Percentiles rank a stretch among this genome's conserved stretches.
phyloP scores from a whole-genome alignment of 2,797 vertebrate species.

The Odontamblyopus rebecca region DNA sequence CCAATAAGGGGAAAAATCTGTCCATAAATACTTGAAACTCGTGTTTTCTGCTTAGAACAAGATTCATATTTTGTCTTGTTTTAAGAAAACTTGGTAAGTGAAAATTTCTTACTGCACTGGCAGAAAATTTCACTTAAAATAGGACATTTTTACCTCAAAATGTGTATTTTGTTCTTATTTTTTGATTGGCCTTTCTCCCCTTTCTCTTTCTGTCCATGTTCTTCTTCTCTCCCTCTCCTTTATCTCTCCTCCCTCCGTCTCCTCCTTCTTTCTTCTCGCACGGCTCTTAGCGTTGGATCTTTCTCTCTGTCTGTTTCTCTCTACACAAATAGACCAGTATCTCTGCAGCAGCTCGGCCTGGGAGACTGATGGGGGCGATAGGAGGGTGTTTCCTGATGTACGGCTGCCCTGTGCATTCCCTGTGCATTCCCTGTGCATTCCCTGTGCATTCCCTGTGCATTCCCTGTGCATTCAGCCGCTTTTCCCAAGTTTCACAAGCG shows the following conservation, averaged over 20 bases:
- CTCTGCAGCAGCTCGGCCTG: conserved; percentile 70
- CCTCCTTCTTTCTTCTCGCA: conserved; percentile 13
- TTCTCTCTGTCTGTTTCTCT: conserved; percentile 47
- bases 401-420: not conserved
- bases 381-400: not conserved
- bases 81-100: no score
- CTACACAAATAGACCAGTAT: conserved; percentile 50
- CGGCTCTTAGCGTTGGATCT: conserved; percentile 8
- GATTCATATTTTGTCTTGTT: no score
- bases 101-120: no score
- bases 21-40: no score
- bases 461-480: not conserved
- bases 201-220: conserved; percentile 27
- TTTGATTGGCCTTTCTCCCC: not conserved
- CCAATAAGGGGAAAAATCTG: no score
- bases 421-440: not conserved
- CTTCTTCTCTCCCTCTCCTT: conserved; percentile 1
- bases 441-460: not conserved
- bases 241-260: conserved; percentile 1
- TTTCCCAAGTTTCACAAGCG: not conserved
- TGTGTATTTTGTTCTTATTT: no score
- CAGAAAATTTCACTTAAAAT: no score
- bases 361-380: conserved; percentile 56
- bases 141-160: no score
- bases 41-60: no score